Evolutionary conservation across 1,140 invertebrate species (phyloP).

Genomic region (Drosophila mojavensis): DNA sequence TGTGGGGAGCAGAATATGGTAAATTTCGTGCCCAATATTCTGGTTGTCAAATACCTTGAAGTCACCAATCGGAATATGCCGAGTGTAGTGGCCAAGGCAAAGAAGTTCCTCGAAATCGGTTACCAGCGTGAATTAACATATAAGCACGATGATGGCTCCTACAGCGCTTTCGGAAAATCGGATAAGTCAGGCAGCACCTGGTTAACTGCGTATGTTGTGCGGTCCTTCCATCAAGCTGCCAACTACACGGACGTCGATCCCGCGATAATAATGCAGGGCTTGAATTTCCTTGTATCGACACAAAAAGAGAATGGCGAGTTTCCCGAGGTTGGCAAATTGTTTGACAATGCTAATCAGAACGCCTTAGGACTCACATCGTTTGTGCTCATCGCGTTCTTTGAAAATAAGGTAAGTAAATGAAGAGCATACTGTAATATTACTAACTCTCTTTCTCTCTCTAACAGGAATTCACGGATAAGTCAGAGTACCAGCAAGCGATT

Average conservation of each 20-base stretch:
- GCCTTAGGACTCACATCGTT: conserved; percentile 93
- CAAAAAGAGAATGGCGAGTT: conserved; percentile 90
- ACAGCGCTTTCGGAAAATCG: conserved; percentile 94
- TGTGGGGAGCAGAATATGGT: conserved; percentile 98
- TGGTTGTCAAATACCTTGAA: conserved; percentile 90
- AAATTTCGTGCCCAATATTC: conserved; percentile 95
- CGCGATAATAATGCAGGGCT: conserved; percentile 88
- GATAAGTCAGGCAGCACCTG: conserved; percentile 94
- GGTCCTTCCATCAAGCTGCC: conserved; percentile 93
- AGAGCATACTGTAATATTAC: no score
- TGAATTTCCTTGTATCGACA: conserved; percentile 91
- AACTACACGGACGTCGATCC: conserved; percentile 92
- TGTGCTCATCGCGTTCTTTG: conserved; percentile 91
- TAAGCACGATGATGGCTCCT: conserved; percentile 95
- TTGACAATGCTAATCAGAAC: conserved; percentile 71
- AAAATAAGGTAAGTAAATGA: conserved; percentile 86
- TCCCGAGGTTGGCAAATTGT: conserved; percentile 89
- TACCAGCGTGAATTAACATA: conserved; percentile 97
- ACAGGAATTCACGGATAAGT: conserved; percentile 65
- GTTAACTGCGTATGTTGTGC: conserved; percentile 96
- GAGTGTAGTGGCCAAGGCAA: conserved; percentile 85
- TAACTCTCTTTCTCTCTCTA: background rate
- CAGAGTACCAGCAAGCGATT: conserved; percentile 87
- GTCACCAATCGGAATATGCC: conserved; percentile 66
- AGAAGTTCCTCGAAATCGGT: conserved; percentile 91